Conservation (phyloP, 2,888 invertebrate species). For the Apotomis capreana region DNA sequence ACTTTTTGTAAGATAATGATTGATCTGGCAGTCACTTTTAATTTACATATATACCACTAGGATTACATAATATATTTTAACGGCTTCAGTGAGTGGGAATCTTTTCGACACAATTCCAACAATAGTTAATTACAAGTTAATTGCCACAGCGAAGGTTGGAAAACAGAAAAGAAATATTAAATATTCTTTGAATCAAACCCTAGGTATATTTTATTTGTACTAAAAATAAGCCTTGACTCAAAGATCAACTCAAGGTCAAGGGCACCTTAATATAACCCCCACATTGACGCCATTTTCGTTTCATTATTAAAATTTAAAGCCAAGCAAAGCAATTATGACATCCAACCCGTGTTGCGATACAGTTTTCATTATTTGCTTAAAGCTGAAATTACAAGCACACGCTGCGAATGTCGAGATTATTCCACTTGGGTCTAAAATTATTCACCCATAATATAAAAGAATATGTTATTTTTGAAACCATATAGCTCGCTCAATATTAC, state of each 20-base stretch:
- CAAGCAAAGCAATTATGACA: conserved; percentile 14
- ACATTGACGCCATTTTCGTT: conserved; percentile 3
- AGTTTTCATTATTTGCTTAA: conserved; percentile 35
- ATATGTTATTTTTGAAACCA: too few relatives aligned
- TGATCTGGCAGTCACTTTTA: too few relatives aligned
- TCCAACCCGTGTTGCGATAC: conserved; percentile 2
- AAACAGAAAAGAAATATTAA: too few relatives aligned
- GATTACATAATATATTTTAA: too few relatives aligned
- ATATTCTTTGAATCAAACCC: background rate
- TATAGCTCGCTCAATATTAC: too few relatives aligned
- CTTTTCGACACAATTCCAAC: too few relatives aligned
- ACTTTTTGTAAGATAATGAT: too few relatives aligned
- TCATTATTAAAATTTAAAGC: conserved; percentile 20
- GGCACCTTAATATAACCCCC: background rate
- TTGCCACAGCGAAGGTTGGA: too few relatives aligned
- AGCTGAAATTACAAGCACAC: conserved; percentile 20
- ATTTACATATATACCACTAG: too few relatives aligned
- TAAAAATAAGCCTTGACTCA: background rate
- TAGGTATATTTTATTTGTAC: background rate
- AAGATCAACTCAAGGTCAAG: conserved; percentile 3
- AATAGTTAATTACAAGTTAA: too few relatives aligned
- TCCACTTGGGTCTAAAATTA: background rate
- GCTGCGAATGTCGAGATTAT: conserved; percentile 4
- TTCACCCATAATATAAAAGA: too few relatives aligned
- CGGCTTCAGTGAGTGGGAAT: too few relatives aligned